phyloP scores from a whole-genome alignment of 1,140 invertebrate genomes.

The Choristoneura fumiferana region DNA sequence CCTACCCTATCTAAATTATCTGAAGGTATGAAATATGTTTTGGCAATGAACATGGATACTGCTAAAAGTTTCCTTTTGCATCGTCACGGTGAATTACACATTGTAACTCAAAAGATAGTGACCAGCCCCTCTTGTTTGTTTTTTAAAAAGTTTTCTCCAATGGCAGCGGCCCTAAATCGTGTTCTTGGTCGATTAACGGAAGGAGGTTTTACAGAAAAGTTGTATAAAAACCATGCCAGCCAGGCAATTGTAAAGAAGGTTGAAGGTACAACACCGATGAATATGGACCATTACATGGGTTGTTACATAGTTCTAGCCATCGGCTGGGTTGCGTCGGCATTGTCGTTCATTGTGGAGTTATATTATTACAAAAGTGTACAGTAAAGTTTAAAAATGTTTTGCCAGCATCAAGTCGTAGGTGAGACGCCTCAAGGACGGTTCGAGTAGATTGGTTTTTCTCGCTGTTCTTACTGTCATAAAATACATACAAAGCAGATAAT shows the following conservation, averaged over 20 bases:
- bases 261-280: conserved; percentile 35
- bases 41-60: conserved; percentile 50
- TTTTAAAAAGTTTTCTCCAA: conserved; percentile 62
- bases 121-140: conserved; percentile 48
- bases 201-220: conserved; percentile 45
- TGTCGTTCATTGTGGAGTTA: conserved; percentile 48
- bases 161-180: conserved; percentile 38
- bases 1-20: conserved; percentile 37
- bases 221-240: conserved; percentile 45
- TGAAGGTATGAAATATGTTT: conserved; percentile 50
- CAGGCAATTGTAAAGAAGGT: conserved; percentile 10
- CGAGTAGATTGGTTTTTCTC: no score
- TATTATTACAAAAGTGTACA: conserved; percentile 20
- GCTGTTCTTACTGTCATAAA: no score
- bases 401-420: no score
- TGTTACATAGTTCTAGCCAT: conserved; percentile 48
- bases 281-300: conserved; percentile 48
- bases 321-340: conserved; percentile 48
- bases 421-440: no score
- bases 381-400: not conserved
- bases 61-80: conserved; percentile 35
- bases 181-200: conserved; percentile 44
- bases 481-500: no score
- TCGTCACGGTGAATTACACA: conserved; percentile 37
- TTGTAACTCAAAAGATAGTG: conserved; percentile 43